Evolutionary conservation across 2,888 invertebrate genomes (phyloP).

Genomic region (Incurvaria masculella): DNA sequence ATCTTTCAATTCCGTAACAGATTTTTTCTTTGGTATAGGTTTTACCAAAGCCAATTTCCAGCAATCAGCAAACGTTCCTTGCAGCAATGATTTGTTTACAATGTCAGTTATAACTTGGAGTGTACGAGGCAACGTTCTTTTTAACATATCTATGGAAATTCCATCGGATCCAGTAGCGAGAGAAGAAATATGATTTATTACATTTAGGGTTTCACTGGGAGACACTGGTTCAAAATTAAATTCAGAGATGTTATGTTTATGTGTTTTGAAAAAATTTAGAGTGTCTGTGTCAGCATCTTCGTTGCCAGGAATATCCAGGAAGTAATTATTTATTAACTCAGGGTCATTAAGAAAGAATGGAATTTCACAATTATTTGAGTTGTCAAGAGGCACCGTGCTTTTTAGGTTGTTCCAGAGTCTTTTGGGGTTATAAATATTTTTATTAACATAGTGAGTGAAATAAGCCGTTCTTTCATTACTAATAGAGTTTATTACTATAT

Average conservation of each 20-base stretch:
- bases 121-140: background rate
- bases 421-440: too few relatives aligned
- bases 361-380: background rate
- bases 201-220: background rate
- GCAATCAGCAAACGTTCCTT: background rate
- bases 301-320: background rate
- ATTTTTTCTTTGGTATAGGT: background rate
- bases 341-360: background rate
- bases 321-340: background rate
- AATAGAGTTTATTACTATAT: too few relatives aligned
- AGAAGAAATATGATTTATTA: background rate
- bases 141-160: background rate
- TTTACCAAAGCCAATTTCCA: conserved; percentile 1
- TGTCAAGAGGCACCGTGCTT: background rate
- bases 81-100: background rate
- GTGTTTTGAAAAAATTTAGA: background rate
- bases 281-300: background rate
- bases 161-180: too few relatives aligned
- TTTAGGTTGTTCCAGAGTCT: too few relatives aligned
- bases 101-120: background rate
- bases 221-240: background rate
- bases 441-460: conserved; percentile 2
- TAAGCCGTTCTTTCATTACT: conserved; percentile 1
- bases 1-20: background rate
- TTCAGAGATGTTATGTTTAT: background rate